Base-by-base conservation (phyloP, 2,888 invertebrate genomes). In the Phorcus lineatus region DNA sequence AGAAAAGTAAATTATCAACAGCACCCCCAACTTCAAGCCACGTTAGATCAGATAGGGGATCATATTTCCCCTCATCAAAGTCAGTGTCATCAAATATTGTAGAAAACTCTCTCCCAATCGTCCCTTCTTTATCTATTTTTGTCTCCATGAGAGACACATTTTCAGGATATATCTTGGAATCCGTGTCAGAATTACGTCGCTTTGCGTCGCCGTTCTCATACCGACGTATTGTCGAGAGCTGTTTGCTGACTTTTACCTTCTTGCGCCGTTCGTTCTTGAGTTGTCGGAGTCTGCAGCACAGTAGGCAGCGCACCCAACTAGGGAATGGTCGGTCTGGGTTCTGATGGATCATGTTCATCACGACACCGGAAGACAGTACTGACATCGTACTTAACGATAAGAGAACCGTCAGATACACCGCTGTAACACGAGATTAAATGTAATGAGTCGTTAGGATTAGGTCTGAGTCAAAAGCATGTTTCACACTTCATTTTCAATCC, bases 361-460 rank as follows among this genome's bases (percentile, higher is more conserved):
- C 88, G 52, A 87, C 79, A 11, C 87, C 88, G 2, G 88, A 87
- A 1, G 87, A 86, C 67, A 87, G 83, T 40, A 88, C 88, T 4
- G 88, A 88, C 75, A 88, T 79, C 19, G 87, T 87, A 78, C 86
- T 86, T 62, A 88, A 80, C 16, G 87, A 83, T 76, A 88, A 81
- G 40, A 88, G 77, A 9, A 87, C 80, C 19, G 88, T 88, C 67
- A 88, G 77, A 77, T 88, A 88, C 16, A 88, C 86, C 28, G 88
- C 88, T 88, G 82, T 22, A 80, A 80, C 31, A 54, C 7, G 13
- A 1, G 13, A 47, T 6, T 6, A 47, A 47, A 47, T 6, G 7
- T 47, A 47, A 47, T 13, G 7, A 36, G 36, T 36, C 7, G 36
- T 36, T 36, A 36, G 4, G 36, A 36, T 6, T 6, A 36, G 36